Evolutionary conservation across 1,140 invertebrate genomes (phyloP).

Genomic region (Venturia canescens): DNA sequence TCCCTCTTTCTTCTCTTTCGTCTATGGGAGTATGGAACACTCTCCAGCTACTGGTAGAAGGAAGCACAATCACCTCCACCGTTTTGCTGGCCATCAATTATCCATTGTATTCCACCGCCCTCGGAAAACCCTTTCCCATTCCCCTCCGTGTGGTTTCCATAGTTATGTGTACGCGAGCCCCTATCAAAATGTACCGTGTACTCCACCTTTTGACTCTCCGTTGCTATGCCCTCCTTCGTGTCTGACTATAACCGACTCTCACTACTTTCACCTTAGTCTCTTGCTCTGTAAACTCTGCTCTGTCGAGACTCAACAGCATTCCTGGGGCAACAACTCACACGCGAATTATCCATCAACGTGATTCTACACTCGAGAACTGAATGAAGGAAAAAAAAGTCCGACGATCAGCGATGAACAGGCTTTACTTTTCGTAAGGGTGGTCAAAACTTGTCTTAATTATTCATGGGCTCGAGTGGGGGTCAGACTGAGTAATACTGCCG

Average conservation of each 20-base stretch:
- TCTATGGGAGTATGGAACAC: background rate
- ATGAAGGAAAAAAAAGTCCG: too few relatives aligned
- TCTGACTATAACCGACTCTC: slow-evolving; percentile 12
- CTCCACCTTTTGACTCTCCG: background rate
- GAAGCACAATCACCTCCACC: slow-evolving; percentile 26
- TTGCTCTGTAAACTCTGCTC: background rate
- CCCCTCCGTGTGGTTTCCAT: slow-evolving; percentile 37
- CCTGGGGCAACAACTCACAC: background rate
- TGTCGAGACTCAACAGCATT: background rate
- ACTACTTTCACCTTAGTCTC: slow-evolving; percentile 1
- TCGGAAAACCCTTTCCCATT: slow-evolving; percentile 45
- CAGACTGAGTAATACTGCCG: too few relatives aligned
- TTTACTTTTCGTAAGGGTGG: too few relatives aligned
- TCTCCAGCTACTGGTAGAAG: background rate
- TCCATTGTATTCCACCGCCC: slow-evolving; percentile 36
- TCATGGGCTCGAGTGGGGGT: too few relatives aligned
- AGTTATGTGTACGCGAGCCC: slow-evolving; percentile 43
- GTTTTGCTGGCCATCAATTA: slow-evolving; percentile 33
- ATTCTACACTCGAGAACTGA: too few relatives aligned
- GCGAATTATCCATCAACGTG: slow-evolving; percentile 4
- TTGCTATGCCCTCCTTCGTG: background rate
- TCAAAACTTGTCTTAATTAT: too few relatives aligned
- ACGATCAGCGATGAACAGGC: too few relatives aligned
- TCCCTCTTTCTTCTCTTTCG: slow-evolving; percentile 9
- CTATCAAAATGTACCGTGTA: background rate